Evolutionary conservation across 2,113 vertebrate genomes (phyloP).

Genomic region (Entomyzon cyanotis): DNA sequence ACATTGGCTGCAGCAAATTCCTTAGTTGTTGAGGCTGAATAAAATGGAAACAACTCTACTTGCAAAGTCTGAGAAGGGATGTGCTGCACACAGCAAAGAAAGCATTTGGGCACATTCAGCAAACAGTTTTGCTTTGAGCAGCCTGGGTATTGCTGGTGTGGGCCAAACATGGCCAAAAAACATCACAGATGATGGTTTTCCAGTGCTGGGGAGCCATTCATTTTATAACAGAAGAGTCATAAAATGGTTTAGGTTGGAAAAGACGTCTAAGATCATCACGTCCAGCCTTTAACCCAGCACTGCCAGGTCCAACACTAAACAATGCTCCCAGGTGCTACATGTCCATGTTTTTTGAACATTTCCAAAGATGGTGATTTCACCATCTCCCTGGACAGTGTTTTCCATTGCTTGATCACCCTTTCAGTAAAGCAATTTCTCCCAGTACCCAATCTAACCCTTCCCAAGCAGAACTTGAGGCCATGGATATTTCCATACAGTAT

Average conservation of each 20-base stretch:
- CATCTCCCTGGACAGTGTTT: too few relatives aligned
- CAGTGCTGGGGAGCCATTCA: rapidly evolving
- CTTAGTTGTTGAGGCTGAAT: background rate
- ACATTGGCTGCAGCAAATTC: background rate
- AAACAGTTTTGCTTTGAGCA: background rate
- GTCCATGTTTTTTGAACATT: background rate
- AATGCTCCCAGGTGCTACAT: background rate
- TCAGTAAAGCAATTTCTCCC: background rate
- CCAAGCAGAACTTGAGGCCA: background rate
- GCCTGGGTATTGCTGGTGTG: background rate
- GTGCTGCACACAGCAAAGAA: background rate
- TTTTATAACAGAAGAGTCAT: background rate
- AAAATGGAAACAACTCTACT: background rate
- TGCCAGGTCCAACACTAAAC: background rate
- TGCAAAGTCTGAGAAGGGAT: background rate
- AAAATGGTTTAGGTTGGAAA: background rate
- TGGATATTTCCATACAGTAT: background rate
- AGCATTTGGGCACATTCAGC: background rate
- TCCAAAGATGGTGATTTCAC: background rate
- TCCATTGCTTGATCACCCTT: background rate
- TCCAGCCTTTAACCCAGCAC: background rate
- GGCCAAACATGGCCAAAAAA: background rate
- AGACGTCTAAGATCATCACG: background rate
- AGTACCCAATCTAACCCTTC: background rate
- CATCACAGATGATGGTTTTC: background rate